Percentiles rank a stretch among this genome's conserved stretches.
Evolutionary conservation across 2,888 invertebrate species (phyloP).

Genomic region (Sarcophaga subvicina): DNA sequence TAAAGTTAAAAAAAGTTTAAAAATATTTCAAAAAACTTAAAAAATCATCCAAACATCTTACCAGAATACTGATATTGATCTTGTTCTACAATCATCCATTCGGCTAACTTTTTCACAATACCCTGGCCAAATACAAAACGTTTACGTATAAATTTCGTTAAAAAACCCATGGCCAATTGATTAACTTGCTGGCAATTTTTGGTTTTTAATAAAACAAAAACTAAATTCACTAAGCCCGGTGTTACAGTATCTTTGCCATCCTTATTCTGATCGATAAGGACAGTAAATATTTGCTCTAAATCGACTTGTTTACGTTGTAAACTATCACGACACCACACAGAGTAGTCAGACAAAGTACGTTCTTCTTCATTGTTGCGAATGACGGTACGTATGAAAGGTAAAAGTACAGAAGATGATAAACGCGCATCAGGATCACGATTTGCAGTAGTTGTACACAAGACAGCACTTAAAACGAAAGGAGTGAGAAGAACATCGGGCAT

Average conservation of each 20-base stretch:
- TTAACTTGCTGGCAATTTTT: slow-evolving; percentile 79
- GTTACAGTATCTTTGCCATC: slow-evolving; percentile 81
- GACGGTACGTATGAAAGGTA: slow-evolving; percentile 79
- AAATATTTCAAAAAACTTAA: neutral
- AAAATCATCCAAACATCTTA: slow-evolving; percentile 71
- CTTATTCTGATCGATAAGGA: slow-evolving; percentile 80
- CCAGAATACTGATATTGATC: slow-evolving; percentile 84
- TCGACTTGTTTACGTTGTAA: slow-evolving; percentile 77
- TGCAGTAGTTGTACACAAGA: slow-evolving; percentile 82
- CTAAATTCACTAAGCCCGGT: slow-evolving; percentile 83
- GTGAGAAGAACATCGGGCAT: slow-evolving; percentile 85
- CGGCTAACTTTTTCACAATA: slow-evolving; percentile 83
- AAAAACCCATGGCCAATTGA: slow-evolving; percentile 83
- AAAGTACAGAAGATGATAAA: slow-evolving; percentile 76
- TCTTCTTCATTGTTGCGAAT: slow-evolving; percentile 82
- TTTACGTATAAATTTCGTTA: slow-evolving; percentile 84
- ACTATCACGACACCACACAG: slow-evolving; percentile 83
- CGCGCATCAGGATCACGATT: slow-evolving; percentile 80
- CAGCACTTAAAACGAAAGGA: slow-evolving; percentile 85
- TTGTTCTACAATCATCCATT: slow-evolving; percentile 84
- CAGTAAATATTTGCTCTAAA: slow-evolving; percentile 77
- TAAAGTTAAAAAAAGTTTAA: slow-evolving; percentile 5
- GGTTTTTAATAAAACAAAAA: slow-evolving; percentile 82
- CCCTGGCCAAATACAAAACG: slow-evolving; percentile 83
- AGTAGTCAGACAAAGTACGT: slow-evolving; percentile 80